Evolutionary conservation across 92 coral and sea anemone genomes (phyloP), one percentile per base, ranked within the genome.

Genomic region (Umimayanthus kanabou): DNA sequence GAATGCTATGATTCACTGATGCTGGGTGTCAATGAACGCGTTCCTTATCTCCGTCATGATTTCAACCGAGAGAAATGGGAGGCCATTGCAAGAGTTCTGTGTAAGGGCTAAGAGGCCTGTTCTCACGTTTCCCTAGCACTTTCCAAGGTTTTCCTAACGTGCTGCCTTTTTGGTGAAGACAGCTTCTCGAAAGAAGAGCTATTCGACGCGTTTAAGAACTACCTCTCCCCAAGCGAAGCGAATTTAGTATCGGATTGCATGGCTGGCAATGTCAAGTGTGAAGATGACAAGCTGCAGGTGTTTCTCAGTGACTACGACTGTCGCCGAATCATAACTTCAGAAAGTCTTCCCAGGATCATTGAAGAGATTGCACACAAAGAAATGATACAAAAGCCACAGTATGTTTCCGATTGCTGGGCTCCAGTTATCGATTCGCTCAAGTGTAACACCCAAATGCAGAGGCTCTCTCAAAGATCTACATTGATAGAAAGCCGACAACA

Each of bases 41-140:
- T 89, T n/a, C 93, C 90, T 26, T 90, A 88, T 79, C 85, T 92
- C 55, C 82, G 93, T 33, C 91, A 88, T 79, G 89, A 92, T 75
- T 89, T 64, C 79, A 78, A 91, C 80, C 42, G 90, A 22, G 66
- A 58, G 9, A 89, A 89, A 71, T 91, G 94, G 94, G 92, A 92
- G 57, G 88, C 93, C 49, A 82, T 90, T 23, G 89, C 85, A 64
- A 84, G 95, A 64, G 90, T 92, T 45, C 93, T 92, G 58, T 50
- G 58, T 50, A 50, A 50, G 58, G 4, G 58, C 15, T 50, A 50
- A 1, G 58, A 50, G 15, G 82, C 50, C 26, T 78, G 82, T 28
- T 78, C 76, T 25, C 85, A 91, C 89, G 85, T 91, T 73, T 92
- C 92, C 77, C 42, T 39, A 39, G 42, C 42, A 39, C 42, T 39